Percentiles rank a stretch among this genome's conserved stretches.
Evolutionary conservation across 2,113 vertebrate species (phyloP).

Genomic region (Monopterus albus): DNA sequence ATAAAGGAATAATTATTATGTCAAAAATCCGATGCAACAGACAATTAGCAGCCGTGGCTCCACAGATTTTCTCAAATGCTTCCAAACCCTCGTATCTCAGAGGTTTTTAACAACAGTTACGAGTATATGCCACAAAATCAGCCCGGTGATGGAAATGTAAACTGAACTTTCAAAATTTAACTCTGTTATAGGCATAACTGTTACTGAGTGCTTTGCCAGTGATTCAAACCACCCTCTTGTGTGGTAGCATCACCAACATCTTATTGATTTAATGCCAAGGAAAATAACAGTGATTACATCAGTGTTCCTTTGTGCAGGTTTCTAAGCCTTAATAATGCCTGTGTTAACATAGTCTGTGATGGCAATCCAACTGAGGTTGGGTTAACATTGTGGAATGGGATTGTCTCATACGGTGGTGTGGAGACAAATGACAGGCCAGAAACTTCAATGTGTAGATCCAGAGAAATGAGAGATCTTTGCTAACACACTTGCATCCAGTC

Average conservation of each 20-base stretch:
- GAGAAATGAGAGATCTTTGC: slow-evolving; percentile 76
- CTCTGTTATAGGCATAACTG: slow-evolving; percentile 44
- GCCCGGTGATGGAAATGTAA: slow-evolving; percentile 48
- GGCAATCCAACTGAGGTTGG: slow-evolving; percentile 59
- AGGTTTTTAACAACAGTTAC: slow-evolving; percentile 26
- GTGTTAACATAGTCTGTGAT: slow-evolving; percentile 83
- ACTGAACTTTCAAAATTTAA: slow-evolving; percentile 52
- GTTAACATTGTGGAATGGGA: slow-evolving; percentile 62
- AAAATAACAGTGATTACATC: slow-evolving; percentile 90
- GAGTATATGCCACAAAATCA: slow-evolving; percentile 51
- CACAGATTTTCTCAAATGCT: slow-evolving; percentile 13
- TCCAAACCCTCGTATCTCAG: slow-evolving; percentile 38
- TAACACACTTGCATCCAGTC: slow-evolving; percentile 77
- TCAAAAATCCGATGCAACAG: slow-evolving; percentile 31
- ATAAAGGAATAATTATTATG: slow-evolving; percentile 27
- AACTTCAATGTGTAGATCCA: slow-evolving; percentile 69
- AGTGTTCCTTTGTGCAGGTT: slow-evolving; percentile 88
- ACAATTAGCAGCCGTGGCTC: slow-evolving; percentile 27
- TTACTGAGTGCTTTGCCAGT: slow-evolving; percentile 66
- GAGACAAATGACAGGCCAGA: slow-evolving; percentile 69
- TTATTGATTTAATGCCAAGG: slow-evolving; percentile 87
- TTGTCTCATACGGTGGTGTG: slow-evolving; percentile 65
- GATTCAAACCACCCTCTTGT: slow-evolving; percentile 79
- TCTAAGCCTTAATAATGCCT: slow-evolving; percentile 87
- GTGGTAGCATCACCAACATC: slow-evolving; percentile 86